These are phyloP conservation scores for Delphinapterus leucas DNA, from an alignment of 2,113 vertebrate genomes.

Conservation along the genomic window DNA sequence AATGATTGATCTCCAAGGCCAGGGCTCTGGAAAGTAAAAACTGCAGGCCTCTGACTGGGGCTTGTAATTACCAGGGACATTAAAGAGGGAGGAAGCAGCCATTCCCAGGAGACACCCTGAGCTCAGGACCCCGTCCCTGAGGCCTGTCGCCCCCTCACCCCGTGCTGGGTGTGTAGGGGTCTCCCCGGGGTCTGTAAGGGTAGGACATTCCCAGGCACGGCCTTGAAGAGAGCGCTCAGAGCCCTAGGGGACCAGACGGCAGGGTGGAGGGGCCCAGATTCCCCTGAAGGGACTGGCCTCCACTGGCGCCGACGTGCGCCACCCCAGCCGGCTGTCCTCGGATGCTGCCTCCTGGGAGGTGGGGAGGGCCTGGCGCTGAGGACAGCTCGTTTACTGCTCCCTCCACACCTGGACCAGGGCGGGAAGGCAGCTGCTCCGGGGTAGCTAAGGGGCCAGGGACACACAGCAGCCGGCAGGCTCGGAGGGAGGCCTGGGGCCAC, in stretches of 20 bases:
- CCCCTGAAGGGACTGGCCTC: neutral
- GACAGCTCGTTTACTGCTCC: neutral
- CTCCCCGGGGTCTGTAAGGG: neutral
- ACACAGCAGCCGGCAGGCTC: accelerated
- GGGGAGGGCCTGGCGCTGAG: neutral
- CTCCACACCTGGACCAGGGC: neutral
- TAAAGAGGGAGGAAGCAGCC: no score
- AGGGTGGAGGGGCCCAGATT: neutral
- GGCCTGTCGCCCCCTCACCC: neutral
- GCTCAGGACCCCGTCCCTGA: neutral
- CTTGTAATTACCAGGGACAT: neutral
- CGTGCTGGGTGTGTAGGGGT: neutral
- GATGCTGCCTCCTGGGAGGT: neutral
- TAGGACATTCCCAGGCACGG: accelerated
- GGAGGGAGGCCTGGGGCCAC: accelerated
- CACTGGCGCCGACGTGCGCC: accelerated
- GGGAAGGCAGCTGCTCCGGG: accelerated
- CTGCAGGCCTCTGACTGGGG: neutral
- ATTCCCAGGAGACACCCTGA: accelerated
- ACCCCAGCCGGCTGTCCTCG: neutral
- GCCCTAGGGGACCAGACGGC: neutral
- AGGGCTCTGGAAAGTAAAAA: neutral
- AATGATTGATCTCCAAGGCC: neutral
- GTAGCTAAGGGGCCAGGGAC: neutral
- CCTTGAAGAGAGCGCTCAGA: neutral